A percentile compares a stretch with the other conserved stretches of the same genome.
phyloP scores from a whole-genome alignment of 2,888 invertebrate species.

The Zhengitettix transpicula region DNA sequence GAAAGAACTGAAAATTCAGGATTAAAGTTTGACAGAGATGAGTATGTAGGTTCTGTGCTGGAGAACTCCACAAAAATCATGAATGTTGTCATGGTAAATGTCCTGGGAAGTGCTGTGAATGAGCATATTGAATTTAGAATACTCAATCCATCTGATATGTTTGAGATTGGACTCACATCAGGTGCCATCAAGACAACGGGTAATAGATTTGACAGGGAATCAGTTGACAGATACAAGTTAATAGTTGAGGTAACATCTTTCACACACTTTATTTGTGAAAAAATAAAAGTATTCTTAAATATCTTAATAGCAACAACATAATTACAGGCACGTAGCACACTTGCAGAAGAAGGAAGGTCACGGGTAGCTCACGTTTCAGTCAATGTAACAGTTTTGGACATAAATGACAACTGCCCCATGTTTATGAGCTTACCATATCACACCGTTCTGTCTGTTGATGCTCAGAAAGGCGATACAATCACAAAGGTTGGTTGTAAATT shows the following conservation, averaged over 20 bases:
- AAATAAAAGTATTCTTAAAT: not conserved
- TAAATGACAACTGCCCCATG: constrained; percentile 90
- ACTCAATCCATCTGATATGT: constrained; percentile 72
- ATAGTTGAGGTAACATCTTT: constrained; percentile 55
- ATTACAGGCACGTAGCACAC: constrained; percentile 29
- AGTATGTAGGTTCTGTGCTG: constrained; percentile 62
- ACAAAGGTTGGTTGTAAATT: constrained; percentile 35
- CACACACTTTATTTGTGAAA: not conserved
- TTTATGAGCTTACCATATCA: constrained; percentile 88
- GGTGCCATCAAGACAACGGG: constrained; percentile 81
- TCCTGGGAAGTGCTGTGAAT: constrained; percentile 72
- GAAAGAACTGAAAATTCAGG: constrained; percentile 55
- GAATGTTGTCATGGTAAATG: constrained; percentile 69
- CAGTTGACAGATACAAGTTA: constrained; percentile 59
- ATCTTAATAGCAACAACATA: not conserved
- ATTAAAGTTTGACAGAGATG: constrained; percentile 61
- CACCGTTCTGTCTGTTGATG: constrained; percentile 76
- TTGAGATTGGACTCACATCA: constrained; percentile 74
- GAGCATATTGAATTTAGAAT: constrained; percentile 77
- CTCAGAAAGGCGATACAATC: constrained; percentile 62
- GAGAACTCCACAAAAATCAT: constrained; percentile 75
- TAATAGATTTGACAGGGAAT: constrained; percentile 71
- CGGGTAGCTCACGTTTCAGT: constrained; percentile 71
- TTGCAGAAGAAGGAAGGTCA: constrained; percentile 23
- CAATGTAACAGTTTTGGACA: constrained; percentile 68